Base-by-base conservation (phyloP, 2,113 vertebrate genomes). In the Oxyura jamaicensis region DNA sequence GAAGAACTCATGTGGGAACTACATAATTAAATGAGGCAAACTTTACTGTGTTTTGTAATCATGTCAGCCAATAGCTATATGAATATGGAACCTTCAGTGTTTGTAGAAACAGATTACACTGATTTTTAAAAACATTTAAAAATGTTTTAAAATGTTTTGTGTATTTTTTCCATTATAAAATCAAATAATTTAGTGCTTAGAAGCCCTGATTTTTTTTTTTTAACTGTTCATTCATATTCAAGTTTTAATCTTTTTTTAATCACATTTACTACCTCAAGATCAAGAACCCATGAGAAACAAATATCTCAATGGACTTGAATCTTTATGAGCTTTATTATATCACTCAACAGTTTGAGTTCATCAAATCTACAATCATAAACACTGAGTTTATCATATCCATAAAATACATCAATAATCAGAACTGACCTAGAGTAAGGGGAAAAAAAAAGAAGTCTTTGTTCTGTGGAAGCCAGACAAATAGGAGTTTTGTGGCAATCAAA, bases 21-120 rank as follows among this genome's bases (percentile, higher is more conserved):
- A 69, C 73, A 55, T 76, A 85, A 87, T 95, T 85, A 92, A 69
- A 94, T 68, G 73, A 92, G 50, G 74, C 55, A 95, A 91, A 85
- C 44, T 75, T 91, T 39, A 62, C 48, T 91, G 35, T 83, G 42
- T 73, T 87, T 86, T 96, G n/a, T 87, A 96, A 90, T 88, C 60
- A 78, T 36, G 50, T 93, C 67, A 93, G 36, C 14, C 78, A 87
- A 80, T 36, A 90, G 41, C 63, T 92, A 41, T 73, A 76, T 29
- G 78, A 87, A 84, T 83, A 92, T 79, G n/a, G 21, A 33, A 74
- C 90, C 90, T 92, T 92, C 75, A 71, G 17, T 85, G 28, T 69
- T 44, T 63, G 53, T 69, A 21, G 48, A 85, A 95, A 91, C 4
- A 72, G 4, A 73, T 82, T 91, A 87, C 66, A 44, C 13, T 76